Evolutionary conservation across 2,888 invertebrate genomes (phyloP).

Genomic region (Ophraella communa): DNA sequence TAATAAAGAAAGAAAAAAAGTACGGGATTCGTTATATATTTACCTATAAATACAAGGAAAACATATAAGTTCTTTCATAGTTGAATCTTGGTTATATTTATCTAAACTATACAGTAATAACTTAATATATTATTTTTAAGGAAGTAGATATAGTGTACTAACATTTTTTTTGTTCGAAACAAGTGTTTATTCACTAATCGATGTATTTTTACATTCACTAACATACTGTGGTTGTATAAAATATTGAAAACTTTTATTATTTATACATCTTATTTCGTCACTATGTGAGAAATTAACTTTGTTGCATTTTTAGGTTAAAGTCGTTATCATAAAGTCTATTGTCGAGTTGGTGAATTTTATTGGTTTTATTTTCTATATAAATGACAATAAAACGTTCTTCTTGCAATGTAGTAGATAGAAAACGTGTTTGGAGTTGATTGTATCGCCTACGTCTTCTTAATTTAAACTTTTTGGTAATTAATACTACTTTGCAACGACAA

Average conservation of each 20-base stretch:
- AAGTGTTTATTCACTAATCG: no score
- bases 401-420: background rate
- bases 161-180: no score
- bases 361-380: background rate
- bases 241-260: background rate
- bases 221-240: no score
- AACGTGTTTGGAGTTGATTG: background rate
- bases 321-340: background rate
- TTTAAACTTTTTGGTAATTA: background rate
- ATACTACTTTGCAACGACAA: background rate
- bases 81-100: no score
- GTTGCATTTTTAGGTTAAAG: background rate
- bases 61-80: no score
- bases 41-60: no score
- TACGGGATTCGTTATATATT: no score
- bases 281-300: background rate
- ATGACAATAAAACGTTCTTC: background rate
- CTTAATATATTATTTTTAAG: no score
- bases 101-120: no score
- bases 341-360: background rate
- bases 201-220: no score
- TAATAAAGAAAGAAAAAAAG: no score
- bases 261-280: background rate
- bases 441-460: background rate
- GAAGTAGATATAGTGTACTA: no score